Evolutionary conservation across 2,797 vertebrate species (phyloP), one percentile per base, ranked within the genome.

Genomic region (Cossypha caffra): DNA sequence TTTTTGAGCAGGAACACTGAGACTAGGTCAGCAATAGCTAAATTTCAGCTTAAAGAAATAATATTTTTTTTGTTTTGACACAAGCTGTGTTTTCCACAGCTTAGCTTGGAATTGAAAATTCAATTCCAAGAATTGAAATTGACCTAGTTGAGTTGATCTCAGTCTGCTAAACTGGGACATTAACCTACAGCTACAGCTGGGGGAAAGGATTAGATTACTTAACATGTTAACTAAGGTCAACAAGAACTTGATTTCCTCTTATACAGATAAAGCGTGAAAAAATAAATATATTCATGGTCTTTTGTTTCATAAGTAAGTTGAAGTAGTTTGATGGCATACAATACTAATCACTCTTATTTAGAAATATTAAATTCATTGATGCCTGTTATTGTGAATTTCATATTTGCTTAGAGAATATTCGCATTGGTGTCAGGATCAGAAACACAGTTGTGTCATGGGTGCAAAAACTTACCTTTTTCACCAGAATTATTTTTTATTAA

Each of bases 71-170:
- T 69, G 16, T 83, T 96, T 90, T 92, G 73, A 81, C 38, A 84
- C 19, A 67, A 88, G 10, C 29, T 68, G 10, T 55, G 23, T 64
- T 92, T 93, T 66, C 24, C 5, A 8, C 20, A 86, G 25, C 16
- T 77, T 55, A 50, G 40, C 2, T 43, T 10, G 38, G 68, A 94
- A 66, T 57, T 81, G 58, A 84, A 93, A 83, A n/a, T n/a, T n/a
- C n/a, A n/a, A n/a, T n/a, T n/a, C n/a, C n/a, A n/a, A 42, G 68
- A 94, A 66, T 57, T 81, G 58, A 84, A 93, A 83, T 51, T 84
- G 61, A 90, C 76, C 50, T 47, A 74, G 26, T 80, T 95, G 57
- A 64, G 57, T 86, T 95, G 72, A 78, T 83, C 42, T 92, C 50
- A 55, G 57, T 40, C 42, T 93, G 37, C 45, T 81, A 77, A 95